Percentiles rank a stretch among this genome's conserved stretches.
These are phyloP conservation scores for Distichodus sexfasciatus DNA, from an alignment of 2,797 vertebrate genomes.

Conservation along the genomic window DNA sequence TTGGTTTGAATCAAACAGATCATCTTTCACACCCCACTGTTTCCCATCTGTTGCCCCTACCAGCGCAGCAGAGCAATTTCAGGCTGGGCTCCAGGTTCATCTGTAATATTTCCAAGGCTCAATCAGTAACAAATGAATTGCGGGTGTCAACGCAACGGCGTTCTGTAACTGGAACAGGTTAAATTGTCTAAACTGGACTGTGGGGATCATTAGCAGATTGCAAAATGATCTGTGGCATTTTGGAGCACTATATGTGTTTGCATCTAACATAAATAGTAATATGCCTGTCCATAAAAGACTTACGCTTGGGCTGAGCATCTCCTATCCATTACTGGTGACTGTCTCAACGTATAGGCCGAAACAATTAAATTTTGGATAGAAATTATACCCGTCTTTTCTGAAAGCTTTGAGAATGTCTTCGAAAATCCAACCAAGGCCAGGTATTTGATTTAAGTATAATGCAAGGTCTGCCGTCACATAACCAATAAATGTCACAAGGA, in stretches of 20 bases:
- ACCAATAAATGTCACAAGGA: neutral
- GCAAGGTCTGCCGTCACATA: neutral
- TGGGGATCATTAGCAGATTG: conserved; percentile 4
- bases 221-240: neutral
- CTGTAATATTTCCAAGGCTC: neutral
- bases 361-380: no score
- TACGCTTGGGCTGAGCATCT: no score
- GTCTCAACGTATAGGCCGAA: neutral
- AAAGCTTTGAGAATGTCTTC: no score
- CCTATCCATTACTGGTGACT: neutral
- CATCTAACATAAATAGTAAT: no score
- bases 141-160: neutral
- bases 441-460: neutral
- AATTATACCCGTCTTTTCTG: no score
- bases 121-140: neutral
- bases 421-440: no score
- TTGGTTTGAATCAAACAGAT: conserved; percentile 12
- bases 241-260: neutral
- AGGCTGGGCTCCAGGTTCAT: neutral
- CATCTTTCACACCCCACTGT: conserved; percentile 6
- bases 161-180: conserved; percentile 4
- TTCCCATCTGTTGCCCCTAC: conserved; percentile 4
- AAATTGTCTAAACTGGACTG: neutral
- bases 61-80: neutral
- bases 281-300: no score